Evolutionary conservation across 2,888 invertebrate species (phyloP).

Genomic region (Thera britannica): DNA sequence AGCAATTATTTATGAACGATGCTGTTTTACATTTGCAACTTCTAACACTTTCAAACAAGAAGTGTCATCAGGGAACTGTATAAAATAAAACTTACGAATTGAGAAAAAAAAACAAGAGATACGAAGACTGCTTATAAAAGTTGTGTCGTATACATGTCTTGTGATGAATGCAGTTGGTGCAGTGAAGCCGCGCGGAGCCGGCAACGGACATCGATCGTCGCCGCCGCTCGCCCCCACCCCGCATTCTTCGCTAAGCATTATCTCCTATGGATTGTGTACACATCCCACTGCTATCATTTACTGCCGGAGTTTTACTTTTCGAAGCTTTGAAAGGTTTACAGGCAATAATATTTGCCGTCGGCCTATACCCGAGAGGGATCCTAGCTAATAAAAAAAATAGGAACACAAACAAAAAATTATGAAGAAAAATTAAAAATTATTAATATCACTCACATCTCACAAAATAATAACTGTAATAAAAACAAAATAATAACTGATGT

Average conservation of each 20-base stretch:
- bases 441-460: no score
- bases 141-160: constrained; percentile 36
- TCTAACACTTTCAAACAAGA: no score
- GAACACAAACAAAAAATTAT: no score
- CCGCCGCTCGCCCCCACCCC: constrained; percentile 46
- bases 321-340: neutral
- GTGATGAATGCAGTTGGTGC: constrained; percentile 65
- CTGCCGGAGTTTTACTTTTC: neutral
- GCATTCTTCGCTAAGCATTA: constrained; percentile 59
- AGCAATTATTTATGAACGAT: no score
- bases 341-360: no score
- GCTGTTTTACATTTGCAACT: no score
- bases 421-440: no score
- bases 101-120: constrained; percentile 1
- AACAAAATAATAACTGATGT: no score
- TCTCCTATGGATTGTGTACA: constrained; percentile 57
- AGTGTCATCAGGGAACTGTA: neutral
- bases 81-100: constrained; percentile 2
- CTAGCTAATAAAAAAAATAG: no score
- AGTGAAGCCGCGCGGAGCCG: constrained; percentile 63
- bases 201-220: constrained; percentile 76
- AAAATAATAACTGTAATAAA: no score
- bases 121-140: constrained; percentile 13
- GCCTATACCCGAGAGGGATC: no score
- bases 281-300: constrained; percentile 29